Evolutionary conservation across 2,797 vertebrate species (phyloP), one percentile per base, ranked within the genome.

Genomic region (Dryobates pubescens): DNA sequence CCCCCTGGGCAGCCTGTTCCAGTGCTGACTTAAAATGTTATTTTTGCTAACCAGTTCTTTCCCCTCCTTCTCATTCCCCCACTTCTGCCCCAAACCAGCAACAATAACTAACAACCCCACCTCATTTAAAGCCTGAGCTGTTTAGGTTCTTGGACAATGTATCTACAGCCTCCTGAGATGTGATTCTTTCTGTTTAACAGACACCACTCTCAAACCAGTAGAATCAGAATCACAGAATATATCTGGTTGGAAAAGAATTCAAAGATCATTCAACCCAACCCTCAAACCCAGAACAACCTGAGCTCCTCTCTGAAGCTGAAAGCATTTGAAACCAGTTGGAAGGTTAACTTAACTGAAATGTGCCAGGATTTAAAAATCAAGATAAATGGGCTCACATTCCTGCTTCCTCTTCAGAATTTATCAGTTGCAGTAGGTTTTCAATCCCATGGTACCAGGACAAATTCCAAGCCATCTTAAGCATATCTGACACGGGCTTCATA

Each of bases 381-480:
- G 47, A 54, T n/a, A 29, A 65, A 89, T 86, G 26, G 20, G 67
- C 98, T 98, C 97, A 99, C 99, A 56, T 97, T 68, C 95, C 87
- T 72, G 64, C 57, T 86, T 96, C 79, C 41, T 82, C 68, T 34
- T 95, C 96, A 15, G 89, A 80, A 75, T 95, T 95, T 67, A 63
- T 72, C 43, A 97, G 84, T 64, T 97, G 98, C 95, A 95, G 96
- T 43, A 97, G 97, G 56, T 97, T 97, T 91, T 99, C 98, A 57
- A 97, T 97, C 79, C 99, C 99, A 85, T 97, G 98, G 94, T 98
- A 96, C 99, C 99, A 99, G 0, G 98, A 98, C 61, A 98, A 97
- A 97, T 99, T 99, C 99, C 99, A 99, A 82, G 98, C 97, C 64
- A 98, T 97, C 89, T 98, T 98, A 90, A 99, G 97, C 94, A 98